A percentile compares a stretch with the other conserved stretches of the same genome.
Evolutionary conservation across 2,888 invertebrate species (phyloP).

Genomic region (Hylaea fasciaria): DNA sequence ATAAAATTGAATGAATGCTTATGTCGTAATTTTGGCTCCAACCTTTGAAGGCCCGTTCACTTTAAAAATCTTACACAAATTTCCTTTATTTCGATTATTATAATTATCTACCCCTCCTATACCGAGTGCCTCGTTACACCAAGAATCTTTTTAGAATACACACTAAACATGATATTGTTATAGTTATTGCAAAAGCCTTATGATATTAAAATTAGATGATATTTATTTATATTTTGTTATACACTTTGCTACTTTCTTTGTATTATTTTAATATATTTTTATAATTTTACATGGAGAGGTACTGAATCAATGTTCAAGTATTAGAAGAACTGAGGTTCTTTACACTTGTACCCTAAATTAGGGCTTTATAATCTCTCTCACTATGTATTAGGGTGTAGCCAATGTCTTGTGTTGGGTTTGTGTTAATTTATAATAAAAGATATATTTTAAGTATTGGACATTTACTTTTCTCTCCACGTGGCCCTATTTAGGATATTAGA

Average conservation of each 20-base stretch:
- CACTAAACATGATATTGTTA: not conserved
- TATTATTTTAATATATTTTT: constrained; percentile 47
- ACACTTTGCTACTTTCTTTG: constrained; percentile 29
- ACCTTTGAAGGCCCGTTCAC: no score
- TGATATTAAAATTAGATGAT: constrained; percentile 3
- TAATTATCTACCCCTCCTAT: not conserved
- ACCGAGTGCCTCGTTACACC: not conserved
- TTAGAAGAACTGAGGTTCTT: constrained; percentile 83
- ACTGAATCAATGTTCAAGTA: constrained; percentile 72
- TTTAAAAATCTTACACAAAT: no score
- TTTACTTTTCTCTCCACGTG: constrained; percentile 33
- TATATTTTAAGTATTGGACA: constrained; percentile 69
- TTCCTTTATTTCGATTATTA: no score
- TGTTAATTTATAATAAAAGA: constrained; percentile 84
- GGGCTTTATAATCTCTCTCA: constrained; percentile 81
- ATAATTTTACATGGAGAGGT: constrained; percentile 43
- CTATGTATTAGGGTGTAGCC: constrained; percentile 74
- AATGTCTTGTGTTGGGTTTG: constrained; percentile 83
- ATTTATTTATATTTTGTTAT: constrained; percentile 18
- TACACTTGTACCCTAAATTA: constrained; percentile 84
- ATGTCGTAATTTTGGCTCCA: no score
- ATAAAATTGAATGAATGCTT: no score
- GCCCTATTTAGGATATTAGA: not conserved
- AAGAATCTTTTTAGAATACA: not conserved
- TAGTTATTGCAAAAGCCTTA: not conserved